Evolutionary conservation across 2,797 vertebrate species (phyloP).

Genomic region (Ctenosaura bakeri): DNA sequence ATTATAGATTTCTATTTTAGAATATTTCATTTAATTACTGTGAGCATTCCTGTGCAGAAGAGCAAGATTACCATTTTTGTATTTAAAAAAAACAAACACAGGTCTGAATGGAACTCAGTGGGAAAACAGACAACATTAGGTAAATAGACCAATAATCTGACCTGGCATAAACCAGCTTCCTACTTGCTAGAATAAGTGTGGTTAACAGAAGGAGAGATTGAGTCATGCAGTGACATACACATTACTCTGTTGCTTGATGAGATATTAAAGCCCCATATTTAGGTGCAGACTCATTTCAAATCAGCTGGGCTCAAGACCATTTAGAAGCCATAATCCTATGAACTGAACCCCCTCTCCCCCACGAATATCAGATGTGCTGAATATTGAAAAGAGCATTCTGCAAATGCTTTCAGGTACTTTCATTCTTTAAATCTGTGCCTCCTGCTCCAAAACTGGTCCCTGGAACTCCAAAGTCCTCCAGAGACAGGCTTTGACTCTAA

Average conservation of each 20-base stretch:
- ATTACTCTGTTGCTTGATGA: neutral
- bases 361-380: neutral
- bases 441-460: neutral
- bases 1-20: too few species aligned
- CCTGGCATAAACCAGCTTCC: neutral
- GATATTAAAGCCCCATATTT: neutral
- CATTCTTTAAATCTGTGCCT: neutral
- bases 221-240: neutral
- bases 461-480: neutral
- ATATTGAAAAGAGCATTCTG: neutral
- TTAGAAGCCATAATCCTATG: neutral
- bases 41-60: too few species aligned
- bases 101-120: neutral
- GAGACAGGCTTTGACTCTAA: neutral
- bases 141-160: neutral
- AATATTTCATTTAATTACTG: too few species aligned
- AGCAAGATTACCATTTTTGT: too few species aligned
- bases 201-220: neutral
- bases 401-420: neutral
- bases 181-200: neutral
- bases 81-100: neutral
- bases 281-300: neutral
- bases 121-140: neutral
- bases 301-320: neutral
- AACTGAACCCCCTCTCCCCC: neutral